A percentile compares a stretch with the other conserved stretches of the same genome.
Evolutionary conservation across 2,113 vertebrate genomes (phyloP).

Genomic region (Podilymbus podiceps): DNA sequence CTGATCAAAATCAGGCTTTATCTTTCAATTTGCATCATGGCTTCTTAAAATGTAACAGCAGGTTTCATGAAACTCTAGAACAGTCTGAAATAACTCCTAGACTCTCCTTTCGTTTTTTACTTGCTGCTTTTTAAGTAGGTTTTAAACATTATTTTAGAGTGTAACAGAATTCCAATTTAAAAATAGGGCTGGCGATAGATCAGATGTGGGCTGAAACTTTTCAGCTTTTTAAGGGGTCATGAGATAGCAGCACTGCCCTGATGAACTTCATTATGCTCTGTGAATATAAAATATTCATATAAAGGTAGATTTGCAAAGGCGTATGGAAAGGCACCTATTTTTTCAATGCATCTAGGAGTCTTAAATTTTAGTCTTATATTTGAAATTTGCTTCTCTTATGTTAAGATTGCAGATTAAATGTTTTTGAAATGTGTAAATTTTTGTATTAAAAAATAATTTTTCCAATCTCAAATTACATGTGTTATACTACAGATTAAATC

Average conservation of each 20-base stretch:
- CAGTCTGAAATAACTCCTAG: neutral
- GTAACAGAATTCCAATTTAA: neutral
- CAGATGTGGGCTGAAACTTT: slow-evolving; percentile 12
- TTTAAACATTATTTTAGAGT: neutral
- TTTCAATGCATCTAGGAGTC: neutral
- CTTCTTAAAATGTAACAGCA: neutral
- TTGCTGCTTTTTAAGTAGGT: neutral
- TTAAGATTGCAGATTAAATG: neutral
- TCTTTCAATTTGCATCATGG: neutral
- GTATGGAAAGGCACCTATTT: neutral
- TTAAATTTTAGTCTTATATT: neutral
- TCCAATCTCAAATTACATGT: neutral
- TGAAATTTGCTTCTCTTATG: neutral
- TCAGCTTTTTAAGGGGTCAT: neutral
- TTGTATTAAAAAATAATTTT: neutral
- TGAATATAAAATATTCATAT: slow-evolving; percentile 10
- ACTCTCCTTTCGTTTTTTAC: neutral
- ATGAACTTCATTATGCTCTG: slow-evolving; percentile 28
- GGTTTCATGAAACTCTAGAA: neutral
- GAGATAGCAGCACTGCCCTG: slow-evolving; percentile 5
- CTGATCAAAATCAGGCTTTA: neutral
- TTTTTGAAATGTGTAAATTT: neutral
- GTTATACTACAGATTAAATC: neutral
- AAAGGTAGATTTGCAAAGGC: neutral
- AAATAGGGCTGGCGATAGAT: neutral